Base-by-base conservation (phyloP, 2,113 vertebrate species). In the Xerus inauris region DNA sequence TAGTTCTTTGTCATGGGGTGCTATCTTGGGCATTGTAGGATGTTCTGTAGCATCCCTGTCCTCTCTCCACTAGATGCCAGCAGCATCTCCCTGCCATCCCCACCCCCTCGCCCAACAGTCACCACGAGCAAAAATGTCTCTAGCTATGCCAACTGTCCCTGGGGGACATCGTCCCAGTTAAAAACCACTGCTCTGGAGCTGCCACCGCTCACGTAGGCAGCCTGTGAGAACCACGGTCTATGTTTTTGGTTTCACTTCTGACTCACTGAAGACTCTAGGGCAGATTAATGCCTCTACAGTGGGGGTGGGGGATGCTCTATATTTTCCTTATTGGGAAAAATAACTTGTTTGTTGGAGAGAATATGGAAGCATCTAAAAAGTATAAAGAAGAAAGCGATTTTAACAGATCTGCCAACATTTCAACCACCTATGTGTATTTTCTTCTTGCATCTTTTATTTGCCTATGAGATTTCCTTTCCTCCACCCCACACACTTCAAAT, bases 161-260 rank as follows among this genome's bases (percentile, higher is more conserved):
- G 3, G 51, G 67, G 89, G 73, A 62, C 64, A 86, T 45, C 67
- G 57, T 80, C 40, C 93, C 79, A 65, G 42, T 95, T 94, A 90
- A 69, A 64, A 91, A 51, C 42, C 38, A 24, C 13, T 76, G 49
- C 76, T 64, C 67, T 65, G 26, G 5, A 76, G n/a, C 35, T 69
- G 72, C 91, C 0, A 0, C n/a, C 38, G 69, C 6, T 3, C 19
- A 20, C 38, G 32, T 32, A 87, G 59, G 49, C 13, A 80, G 32
- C 42, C 80, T 65, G 51, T 57, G 73, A 85, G 10, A 86, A 89
- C n/a, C 20, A 30, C 4, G 62, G 42, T 76, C 42, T 82, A 73
- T 88, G 72, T 42, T 96, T 94, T 72, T n/a, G n/a, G 35, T 45
- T 90, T 94, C 35, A 67, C 8, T 73, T 92, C 91, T 96, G 93